Evolutionary conservation across 2,888 invertebrate genomes (phyloP).

Genomic region (Timema cristinae): DNA sequence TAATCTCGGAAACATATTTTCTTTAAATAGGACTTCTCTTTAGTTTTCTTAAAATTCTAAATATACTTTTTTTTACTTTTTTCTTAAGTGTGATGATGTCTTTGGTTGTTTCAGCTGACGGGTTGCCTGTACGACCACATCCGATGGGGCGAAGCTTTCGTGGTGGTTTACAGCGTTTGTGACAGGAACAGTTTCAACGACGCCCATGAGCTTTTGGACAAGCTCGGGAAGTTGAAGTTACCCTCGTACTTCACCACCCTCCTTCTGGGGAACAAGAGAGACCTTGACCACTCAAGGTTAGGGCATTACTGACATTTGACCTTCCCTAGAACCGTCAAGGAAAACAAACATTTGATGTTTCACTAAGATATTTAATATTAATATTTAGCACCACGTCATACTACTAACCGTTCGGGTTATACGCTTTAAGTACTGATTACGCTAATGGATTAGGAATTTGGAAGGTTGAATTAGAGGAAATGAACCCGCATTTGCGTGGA

Average conservation of each 20-base stretch:
- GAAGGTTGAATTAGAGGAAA: no score
- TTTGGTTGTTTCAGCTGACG: slow-evolving; percentile 53
- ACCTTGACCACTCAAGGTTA: slow-evolving; percentile 75
- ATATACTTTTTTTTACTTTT: no score
- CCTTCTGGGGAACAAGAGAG: slow-evolving; percentile 74
- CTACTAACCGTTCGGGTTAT: no score
- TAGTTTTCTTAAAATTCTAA: no score
- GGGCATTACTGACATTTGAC: slow-evolving; percentile 27
- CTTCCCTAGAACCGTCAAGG: not conserved
- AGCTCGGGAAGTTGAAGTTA: slow-evolving; percentile 65
- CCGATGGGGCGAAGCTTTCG: slow-evolving; percentile 79
- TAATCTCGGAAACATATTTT: no score
- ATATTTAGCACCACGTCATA: no score
- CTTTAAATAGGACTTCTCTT: no score
- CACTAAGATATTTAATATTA: no score
- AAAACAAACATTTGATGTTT: not conserved
- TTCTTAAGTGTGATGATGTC: not conserved
- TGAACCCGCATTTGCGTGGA: no score
- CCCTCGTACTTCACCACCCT: slow-evolving; percentile 74
- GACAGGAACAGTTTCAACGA: slow-evolving; percentile 71
- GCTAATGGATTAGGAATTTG: no score
- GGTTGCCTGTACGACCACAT: slow-evolving; percentile 72
- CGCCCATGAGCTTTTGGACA: slow-evolving; percentile 66
- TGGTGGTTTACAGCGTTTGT: slow-evolving; percentile 76
- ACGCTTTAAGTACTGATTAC: no score